phyloP scores from a whole-genome alignment of 2,797 vertebrate genomes.

The Sarcoramphus papa region DNA sequence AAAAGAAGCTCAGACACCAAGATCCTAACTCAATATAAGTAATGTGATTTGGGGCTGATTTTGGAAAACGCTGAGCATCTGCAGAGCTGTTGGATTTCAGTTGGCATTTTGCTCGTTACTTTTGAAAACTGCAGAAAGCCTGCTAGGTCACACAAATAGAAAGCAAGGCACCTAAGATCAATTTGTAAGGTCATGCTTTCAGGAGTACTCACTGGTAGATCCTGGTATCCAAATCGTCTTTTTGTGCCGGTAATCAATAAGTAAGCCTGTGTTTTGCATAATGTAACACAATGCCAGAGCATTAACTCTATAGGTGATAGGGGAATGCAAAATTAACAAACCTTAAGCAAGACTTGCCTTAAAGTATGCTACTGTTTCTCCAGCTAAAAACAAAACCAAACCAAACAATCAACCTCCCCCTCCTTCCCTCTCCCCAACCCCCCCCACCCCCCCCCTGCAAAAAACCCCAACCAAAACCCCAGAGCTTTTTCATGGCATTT shows the following conservation, averaged over 20 bases:
- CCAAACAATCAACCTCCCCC: background rate
- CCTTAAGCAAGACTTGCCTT: background rate
- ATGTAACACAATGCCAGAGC: background rate
- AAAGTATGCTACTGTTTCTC: background rate
- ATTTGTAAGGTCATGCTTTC: background rate
- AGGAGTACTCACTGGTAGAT: background rate
- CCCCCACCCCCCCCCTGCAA: accelerated
- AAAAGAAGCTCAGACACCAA: background rate
- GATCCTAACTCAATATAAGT: background rate
- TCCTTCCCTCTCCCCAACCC: no score
- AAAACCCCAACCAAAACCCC: background rate
- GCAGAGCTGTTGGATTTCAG: background rate
- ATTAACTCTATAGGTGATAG: background rate
- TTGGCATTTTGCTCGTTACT: background rate
- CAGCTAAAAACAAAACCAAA: background rate
- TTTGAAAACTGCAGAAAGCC: background rate
- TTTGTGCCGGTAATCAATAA: background rate
- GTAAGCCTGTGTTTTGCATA: background rate
- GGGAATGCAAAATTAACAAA: background rate
- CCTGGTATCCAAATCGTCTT: background rate
- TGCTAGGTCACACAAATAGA: background rate
- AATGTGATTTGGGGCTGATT: background rate
- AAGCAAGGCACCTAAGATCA: background rate
- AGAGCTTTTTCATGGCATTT: background rate
- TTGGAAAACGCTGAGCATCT: background rate